phyloP scores from a whole-genome alignment of 2,888 invertebrate species.

The Apodemia mormo region DNA sequence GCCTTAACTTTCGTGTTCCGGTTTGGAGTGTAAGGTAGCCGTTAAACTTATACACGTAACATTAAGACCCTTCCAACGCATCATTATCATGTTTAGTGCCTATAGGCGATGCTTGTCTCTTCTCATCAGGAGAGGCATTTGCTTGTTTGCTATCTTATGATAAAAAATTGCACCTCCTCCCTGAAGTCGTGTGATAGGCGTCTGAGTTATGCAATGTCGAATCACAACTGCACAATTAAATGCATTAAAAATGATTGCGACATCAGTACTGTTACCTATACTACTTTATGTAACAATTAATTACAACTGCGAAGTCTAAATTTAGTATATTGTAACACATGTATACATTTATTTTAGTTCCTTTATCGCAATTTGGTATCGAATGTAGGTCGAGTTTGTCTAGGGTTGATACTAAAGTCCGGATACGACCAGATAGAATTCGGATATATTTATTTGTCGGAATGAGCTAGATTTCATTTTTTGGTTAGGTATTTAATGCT shows the following conservation, averaged over 20 bases:
- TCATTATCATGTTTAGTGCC: no score
- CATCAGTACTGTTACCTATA: background rate
- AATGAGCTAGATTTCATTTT: no score
- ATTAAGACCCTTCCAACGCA: no score
- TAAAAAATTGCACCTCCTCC: background rate
- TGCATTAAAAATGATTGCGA: slow-evolving; percentile 5
- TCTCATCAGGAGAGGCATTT: no score
- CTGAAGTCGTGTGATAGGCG: background rate
- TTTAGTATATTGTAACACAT: background rate
- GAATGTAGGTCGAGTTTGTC: slow-evolving; percentile 2
- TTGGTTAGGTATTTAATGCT: no score
- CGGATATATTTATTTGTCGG: background rate
- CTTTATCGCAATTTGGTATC: slow-evolving; percentile 10
- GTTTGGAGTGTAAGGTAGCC: no score
- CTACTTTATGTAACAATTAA: slow-evolving; percentile 6
- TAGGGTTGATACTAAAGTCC: background rate
- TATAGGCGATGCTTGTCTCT: no score
- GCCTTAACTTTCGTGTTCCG: background rate
- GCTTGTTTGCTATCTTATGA: background rate
- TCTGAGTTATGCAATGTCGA: background rate
- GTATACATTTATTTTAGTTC: slow-evolving; percentile 9
- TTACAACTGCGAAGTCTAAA: background rate
- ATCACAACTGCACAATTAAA: background rate
- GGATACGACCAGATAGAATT: background rate
- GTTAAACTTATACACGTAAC: no score